Evolutionary conservation across 2,888 invertebrate species (phyloP).

Genomic region (Temnothorax rugatulus): DNA sequence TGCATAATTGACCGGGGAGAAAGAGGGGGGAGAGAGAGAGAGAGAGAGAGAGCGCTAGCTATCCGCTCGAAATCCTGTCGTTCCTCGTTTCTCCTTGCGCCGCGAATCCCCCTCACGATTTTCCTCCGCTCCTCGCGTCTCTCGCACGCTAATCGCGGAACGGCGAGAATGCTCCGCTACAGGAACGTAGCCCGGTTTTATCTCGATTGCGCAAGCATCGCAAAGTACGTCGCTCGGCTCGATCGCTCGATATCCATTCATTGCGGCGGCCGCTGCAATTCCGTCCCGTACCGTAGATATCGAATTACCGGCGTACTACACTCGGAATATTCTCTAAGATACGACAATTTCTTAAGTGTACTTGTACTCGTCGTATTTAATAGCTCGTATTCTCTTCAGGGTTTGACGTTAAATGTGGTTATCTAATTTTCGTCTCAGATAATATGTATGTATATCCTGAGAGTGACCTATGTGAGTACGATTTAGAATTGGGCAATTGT

Average conservation of each 20-base stretch:
- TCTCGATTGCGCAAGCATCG: conserved; percentile 37
- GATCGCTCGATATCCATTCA: conserved; percentile 34
- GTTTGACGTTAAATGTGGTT: neutral
- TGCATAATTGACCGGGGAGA: conserved; percentile 71
- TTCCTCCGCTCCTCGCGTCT: neutral
- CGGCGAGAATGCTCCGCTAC: conserved; percentile 31
- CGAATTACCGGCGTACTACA: conserved; percentile 9
- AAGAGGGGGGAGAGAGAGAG: conserved; percentile 9
- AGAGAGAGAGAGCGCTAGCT: conserved; percentile 6
- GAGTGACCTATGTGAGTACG: neutral
- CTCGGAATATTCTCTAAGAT: conserved; percentile 6
- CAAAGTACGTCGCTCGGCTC: conserved; percentile 18
- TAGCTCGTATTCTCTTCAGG: neutral
- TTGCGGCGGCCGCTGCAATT: conserved; percentile 15
- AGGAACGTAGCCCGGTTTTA: conserved; percentile 29
- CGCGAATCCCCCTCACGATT: conserved; percentile 38
- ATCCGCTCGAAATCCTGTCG: conserved; percentile 48
- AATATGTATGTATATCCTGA: no score
- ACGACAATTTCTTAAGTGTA: conserved; percentile 28
- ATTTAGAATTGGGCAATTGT: neutral
- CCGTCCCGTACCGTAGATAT: conserved; percentile 1
- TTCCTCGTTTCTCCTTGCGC: conserved; percentile 36
- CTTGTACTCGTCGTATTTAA: conserved; percentile 8
- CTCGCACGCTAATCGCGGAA: conserved; percentile 29
- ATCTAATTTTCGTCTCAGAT: neutral